These are phyloP conservation scores for Sitodiplosis mosellana DNA, from an alignment of 1,140 invertebrate species.

Conservation along the genomic window DNA sequence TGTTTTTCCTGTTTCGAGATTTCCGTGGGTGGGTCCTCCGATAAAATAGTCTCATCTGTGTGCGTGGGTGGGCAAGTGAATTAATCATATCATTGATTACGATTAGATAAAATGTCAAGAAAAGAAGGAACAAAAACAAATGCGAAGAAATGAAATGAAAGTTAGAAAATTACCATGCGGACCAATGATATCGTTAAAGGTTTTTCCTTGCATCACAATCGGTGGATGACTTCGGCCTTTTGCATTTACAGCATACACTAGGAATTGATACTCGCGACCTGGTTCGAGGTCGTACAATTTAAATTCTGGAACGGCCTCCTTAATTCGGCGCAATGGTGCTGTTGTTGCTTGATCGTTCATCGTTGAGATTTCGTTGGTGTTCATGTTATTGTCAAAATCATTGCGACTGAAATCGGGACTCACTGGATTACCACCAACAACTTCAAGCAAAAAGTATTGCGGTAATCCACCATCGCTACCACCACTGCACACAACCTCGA, in stretches of 20 bases:
- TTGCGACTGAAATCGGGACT: no score
- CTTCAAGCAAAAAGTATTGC: slow-evolving; percentile 67
- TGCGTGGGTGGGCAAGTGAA: slow-evolving; percentile 2
- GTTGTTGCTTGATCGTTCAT: slow-evolving; percentile 34
- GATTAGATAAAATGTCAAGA: no score
- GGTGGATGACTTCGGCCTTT: slow-evolving; percentile 46
- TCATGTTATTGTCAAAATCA: slow-evolving; percentile 9
- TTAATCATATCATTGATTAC: slow-evolving; percentile 9
- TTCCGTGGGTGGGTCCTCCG: slow-evolving; percentile 25
- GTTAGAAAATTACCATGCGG: slow-evolving; percentile 20
- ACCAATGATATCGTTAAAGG: slow-evolving; percentile 27
- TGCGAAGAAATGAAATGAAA: background rate
- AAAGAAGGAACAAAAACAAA: background rate
- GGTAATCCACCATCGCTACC: slow-evolving; percentile 64
- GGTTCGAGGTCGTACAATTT: slow-evolving; percentile 43
- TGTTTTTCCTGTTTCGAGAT: slow-evolving; percentile 24
- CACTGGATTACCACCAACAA: slow-evolving; percentile 41
- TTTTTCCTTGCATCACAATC: slow-evolving; percentile 35
- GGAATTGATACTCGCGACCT: slow-evolving; percentile 42
- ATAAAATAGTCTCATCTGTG: slow-evolving; percentile 22
- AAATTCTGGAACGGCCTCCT: slow-evolving; percentile 40
- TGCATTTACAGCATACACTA: slow-evolving; percentile 49
- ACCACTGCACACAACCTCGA: slow-evolving; percentile 55
- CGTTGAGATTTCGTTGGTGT: slow-evolving; percentile 33
- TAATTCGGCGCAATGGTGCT: slow-evolving; percentile 34